phyloP scores from a whole-genome alignment of 1,140 invertebrate genomes.

The Dendroctonus ponderosae region DNA sequence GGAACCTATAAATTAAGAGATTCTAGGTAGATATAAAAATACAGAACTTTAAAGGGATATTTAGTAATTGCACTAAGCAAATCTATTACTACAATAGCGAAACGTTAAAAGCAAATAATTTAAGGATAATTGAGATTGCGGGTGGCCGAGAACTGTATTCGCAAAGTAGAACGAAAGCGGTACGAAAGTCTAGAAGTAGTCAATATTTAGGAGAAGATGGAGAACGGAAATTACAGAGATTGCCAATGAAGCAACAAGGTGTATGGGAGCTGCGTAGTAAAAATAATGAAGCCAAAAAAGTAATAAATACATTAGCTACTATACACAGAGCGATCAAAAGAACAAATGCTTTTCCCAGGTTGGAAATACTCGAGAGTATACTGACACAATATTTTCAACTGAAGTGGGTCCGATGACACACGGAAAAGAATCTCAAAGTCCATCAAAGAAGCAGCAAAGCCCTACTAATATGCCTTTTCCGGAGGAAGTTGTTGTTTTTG shows the following conservation, averaged over 20 bases:
- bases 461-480: constrained; percentile 51
- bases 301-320: constrained; percentile 33
- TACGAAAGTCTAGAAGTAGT: constrained; percentile 66
- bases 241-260: constrained; percentile 57
- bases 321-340: not conserved
- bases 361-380: constrained; percentile 57
- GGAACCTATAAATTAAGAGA: constrained; percentile 52
- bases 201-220: constrained; percentile 50
- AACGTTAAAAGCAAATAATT: constrained; percentile 31
- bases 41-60: too few relatives aligned
- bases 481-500: constrained; percentile 76
- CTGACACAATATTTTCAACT: constrained; percentile 64
- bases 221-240: constrained; percentile 60
- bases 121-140: constrained; percentile 84
- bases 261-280: constrained; percentile 63
- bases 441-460: constrained; percentile 39
- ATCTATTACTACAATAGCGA: too few relatives aligned
- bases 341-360: constrained; percentile 22
- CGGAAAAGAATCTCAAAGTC: constrained; percentile 37
- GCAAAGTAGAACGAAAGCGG: constrained; percentile 76
- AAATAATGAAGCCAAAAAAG: constrained; percentile 57
- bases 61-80: too few relatives aligned
- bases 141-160: constrained; percentile 83
- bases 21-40: constrained; percentile 44
- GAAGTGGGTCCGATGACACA: constrained; percentile 60